Base-by-base conservation (phyloP, 1,140 invertebrate genomes). In the Drosophila nigromelanica region DNA sequence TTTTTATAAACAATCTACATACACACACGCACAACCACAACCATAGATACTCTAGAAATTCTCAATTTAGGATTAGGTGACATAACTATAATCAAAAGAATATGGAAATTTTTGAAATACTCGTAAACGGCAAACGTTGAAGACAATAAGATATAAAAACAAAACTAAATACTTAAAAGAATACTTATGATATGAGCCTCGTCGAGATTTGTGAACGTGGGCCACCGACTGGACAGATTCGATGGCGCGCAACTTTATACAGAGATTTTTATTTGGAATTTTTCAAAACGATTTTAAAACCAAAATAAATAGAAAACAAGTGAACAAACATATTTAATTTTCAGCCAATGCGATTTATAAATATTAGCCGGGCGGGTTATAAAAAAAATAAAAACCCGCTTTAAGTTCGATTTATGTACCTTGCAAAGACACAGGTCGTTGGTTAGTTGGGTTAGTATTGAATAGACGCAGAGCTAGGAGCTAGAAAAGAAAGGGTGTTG, bases 71-170 rank as follows among this genome's bases (percentile, higher is more conserved):
- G 50, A 52, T 52, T 48, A 64, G 59, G 39, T 30, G 24, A 56
- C 33, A 81, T 27, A 67, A 58, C 48, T 60, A 47, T 33, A 69
- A 73, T 62, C 66, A 75, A 63, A 86, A 77, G 45, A 61, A 69
- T 62, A 87, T 78, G 74, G 55, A 54, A 76, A 45, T 63, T 75
- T 76, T 78, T 43, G 21, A 72, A 60, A 74, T 71, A 61, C 61
- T 78, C 74, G 62, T 69, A 78, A 71, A 77, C 51, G 59, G 70
- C 69, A 80, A 81, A 73, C 60, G 82, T 76, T 81, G 79, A 87
- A 87, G 82, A 87, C 82, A 87, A 87, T 87, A 87, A 87, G 72
- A 82, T 61, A 78, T 48, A 89, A 66, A 51, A 58, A 58, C 33
- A 58, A 51, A 63, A 59, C 33, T 27, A 67, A 67, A 58, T 43